Evolutionary conservation across 2,113 vertebrate genomes (phyloP).

Genomic region (Planiliza haematocheilus): DNA sequence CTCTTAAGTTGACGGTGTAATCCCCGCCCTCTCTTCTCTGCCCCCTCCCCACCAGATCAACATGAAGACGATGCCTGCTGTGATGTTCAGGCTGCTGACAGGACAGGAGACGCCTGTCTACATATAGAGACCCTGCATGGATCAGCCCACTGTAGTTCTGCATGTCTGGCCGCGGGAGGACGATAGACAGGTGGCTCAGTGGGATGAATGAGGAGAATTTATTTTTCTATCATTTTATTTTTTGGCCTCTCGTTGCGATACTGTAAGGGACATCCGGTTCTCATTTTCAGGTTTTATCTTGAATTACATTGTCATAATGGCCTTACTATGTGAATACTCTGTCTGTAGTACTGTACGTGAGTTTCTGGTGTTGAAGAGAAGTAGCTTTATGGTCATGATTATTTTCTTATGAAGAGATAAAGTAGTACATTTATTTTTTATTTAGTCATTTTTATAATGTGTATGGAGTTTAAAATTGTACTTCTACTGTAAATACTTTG

Average conservation of each 20-base stretch:
- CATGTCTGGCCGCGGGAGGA: conserved; percentile 40
- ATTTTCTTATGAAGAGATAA: conserved; percentile 83
- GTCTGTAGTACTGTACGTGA: conserved; percentile 72
- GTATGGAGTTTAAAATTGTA: conserved; percentile 69
- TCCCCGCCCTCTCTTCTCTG: conserved; percentile 17
- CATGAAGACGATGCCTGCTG: conserved; percentile 99
- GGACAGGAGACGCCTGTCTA: conserved; percentile 97
- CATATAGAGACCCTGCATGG: conserved; percentile 83
- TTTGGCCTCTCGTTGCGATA: conserved; percentile 63
- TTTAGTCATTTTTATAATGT: conserved; percentile 83
- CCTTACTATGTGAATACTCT: conserved; percentile 77
- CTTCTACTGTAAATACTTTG: conserved; percentile 76
- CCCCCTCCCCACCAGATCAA: conserved; percentile 90
- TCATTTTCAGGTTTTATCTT: conserved; percentile 79
- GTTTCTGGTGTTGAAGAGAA: conserved; percentile 70
- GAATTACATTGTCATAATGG: conserved; percentile 78
- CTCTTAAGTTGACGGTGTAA: conserved; percentile 29
- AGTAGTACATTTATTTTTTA: conserved; percentile 82
- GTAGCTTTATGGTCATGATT: conserved; percentile 80
- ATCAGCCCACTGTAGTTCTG: conserved; percentile 51
- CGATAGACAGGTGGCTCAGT: conserved; percentile 42
- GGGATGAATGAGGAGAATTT: conserved; percentile 60
- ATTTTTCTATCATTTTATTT: conserved; percentile 79
- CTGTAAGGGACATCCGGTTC: conserved; percentile 74
- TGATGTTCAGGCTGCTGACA: conserved; percentile 98